Conservation (phyloP, 1,140 invertebrate species). For the Cydia strobilella region DNA sequence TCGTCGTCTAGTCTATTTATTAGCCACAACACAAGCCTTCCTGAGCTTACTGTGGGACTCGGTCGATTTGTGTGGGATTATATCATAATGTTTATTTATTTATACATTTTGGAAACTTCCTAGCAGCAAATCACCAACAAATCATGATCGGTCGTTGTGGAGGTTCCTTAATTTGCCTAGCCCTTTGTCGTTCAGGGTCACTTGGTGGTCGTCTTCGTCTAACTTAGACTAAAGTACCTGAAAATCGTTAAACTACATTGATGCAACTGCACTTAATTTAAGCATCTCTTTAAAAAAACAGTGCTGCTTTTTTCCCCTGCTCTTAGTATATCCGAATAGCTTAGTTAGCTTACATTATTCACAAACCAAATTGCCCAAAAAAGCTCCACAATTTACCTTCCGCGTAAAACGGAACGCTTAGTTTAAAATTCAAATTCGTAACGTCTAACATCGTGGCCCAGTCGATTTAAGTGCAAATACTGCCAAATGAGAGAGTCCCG, state of each 20-base stretch:
- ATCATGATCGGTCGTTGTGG: too few species aligned
- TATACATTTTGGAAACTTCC: too few species aligned
- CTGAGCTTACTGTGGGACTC: too few species aligned
- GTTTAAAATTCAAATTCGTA: constrained; percentile 33
- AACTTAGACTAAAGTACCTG: neutral
- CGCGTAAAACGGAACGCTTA: constrained; percentile 33
- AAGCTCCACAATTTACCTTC: constrained; percentile 25
- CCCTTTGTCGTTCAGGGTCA: too few species aligned
- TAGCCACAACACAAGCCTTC: too few species aligned
- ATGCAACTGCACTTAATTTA: neutral
- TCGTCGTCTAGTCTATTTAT: too few species aligned
- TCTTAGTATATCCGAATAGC: neutral
- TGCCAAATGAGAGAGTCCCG: constrained; percentile 21
- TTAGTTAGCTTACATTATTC: constrained; percentile 30
- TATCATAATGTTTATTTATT: too few species aligned
- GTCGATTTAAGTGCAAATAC: constrained; percentile 34
- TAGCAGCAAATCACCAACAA: too few species aligned
- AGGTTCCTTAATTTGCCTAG: too few species aligned
- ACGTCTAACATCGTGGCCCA: constrained; percentile 27
- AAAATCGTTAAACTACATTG: neutral
- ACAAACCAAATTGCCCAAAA: constrained; percentile 30
- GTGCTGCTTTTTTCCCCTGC: neutral
- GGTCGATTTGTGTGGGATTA: too few species aligned
- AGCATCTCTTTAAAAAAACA: neutral
- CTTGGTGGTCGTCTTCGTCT: too few species aligned